Evolutionary conservation across 1,140 invertebrate genomes (phyloP).

Genomic region (Bactericera cockerelli): DNA sequence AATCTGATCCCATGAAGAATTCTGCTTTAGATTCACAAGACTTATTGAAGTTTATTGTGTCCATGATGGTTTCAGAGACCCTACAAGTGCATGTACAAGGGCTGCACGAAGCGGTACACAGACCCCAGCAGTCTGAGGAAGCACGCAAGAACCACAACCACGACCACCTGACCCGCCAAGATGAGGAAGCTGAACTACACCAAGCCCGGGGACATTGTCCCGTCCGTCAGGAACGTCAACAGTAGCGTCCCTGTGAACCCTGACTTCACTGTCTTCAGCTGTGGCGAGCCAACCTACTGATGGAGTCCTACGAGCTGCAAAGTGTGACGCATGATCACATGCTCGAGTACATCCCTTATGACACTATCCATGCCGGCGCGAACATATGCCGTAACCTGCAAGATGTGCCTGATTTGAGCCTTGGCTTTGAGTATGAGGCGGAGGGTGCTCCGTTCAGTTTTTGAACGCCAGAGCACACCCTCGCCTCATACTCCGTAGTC

Average conservation of each 20-base stretch:
- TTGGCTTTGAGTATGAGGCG: no score
- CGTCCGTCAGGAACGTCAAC: not conserved
- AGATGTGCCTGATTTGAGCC: not conserved
- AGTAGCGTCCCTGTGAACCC: not conserved
- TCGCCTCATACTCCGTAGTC: no score
- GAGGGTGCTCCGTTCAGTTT: no score
- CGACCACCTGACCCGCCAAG: not conserved
- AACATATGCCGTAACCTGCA: not conserved
- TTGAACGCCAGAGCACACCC: no score
- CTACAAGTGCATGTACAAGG: constrained; percentile 72
- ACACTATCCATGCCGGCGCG: not conserved
- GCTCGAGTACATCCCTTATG: constrained; percentile 4
- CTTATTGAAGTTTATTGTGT: no score
- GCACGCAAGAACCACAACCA: constrained; percentile 68
- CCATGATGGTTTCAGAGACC: constrained; percentile 67
- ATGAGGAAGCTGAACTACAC: constrained; percentile 6
- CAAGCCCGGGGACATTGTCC: constrained; percentile 1
- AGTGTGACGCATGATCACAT: constrained; percentile 5
- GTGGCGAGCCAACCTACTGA: not conserved
- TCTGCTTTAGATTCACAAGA: no score
- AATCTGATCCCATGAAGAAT: no score
- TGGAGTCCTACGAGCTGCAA: not conserved
- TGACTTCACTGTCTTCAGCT: constrained; percentile 1
- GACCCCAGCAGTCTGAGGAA: constrained; percentile 89
- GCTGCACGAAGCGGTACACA: constrained; percentile 83